Percentiles rank a stretch among this genome's conserved stretches.
Conservation (phyloP, 2,113 vertebrate species). For the Antennarius striatus region DNA sequence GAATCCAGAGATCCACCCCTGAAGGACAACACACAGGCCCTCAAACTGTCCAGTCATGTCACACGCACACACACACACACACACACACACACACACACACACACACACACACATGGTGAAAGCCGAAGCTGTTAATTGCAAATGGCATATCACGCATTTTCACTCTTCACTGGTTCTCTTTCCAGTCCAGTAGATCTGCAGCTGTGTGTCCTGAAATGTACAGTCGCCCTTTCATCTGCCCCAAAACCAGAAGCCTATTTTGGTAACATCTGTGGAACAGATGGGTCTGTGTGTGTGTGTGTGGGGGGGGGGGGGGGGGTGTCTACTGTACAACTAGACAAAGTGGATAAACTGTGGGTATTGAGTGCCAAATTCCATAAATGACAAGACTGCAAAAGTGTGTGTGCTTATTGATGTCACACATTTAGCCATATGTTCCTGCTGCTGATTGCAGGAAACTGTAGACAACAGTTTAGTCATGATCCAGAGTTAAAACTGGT, state of each 20-base stretch:
- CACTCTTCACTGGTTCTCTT: constrained; percentile 48
- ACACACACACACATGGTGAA: constrained; percentile 19
- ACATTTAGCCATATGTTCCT: neutral
- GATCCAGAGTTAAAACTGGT: neutral
- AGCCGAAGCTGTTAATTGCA: constrained; percentile 38
- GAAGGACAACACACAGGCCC: constrained; percentile 13
- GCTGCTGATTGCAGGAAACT: neutral
- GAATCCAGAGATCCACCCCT: constrained; percentile 9
- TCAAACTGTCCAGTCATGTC: neutral
- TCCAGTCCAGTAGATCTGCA: constrained; percentile 58
- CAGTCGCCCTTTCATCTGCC: constrained; percentile 54
- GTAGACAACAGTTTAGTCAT: neutral
- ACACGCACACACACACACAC: neutral
- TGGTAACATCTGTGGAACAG: constrained; percentile 29
- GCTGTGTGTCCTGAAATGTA: constrained; percentile 60
- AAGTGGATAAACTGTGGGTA: constrained; percentile 2
- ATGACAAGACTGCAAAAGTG: neutral
- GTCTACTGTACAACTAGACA: constrained; percentile 3
- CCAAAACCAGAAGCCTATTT: constrained; percentile 54
- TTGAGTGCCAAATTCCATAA: neutral
- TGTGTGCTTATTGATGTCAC: neutral
- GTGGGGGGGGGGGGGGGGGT: constrained; percentile 11
- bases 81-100: constrained; percentile 20
- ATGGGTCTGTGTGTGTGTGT: constrained; percentile 17
- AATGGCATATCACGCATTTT: constrained; percentile 57